Conservation (phyloP, 2,888 invertebrate genomes). For the Coleophora deauratella region DNA sequence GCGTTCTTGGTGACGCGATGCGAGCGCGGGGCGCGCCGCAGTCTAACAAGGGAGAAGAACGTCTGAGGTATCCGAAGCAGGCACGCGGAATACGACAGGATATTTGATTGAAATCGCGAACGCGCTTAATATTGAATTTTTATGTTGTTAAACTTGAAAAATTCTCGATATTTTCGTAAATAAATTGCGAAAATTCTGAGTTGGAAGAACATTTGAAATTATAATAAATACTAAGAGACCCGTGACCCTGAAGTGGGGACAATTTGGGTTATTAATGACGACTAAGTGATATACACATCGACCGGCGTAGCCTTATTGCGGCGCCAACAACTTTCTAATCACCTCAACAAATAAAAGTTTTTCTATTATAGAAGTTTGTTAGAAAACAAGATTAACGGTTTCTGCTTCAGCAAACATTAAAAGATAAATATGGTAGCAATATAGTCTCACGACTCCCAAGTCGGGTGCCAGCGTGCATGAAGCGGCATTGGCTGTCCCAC, state of each 20-base stretch:
- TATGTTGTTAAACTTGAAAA: not conserved
- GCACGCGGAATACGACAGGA: constrained; percentile 47
- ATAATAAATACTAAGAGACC: no score
- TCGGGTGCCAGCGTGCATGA: no score
- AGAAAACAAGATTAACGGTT: constrained; percentile 37
- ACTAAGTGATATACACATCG: no score
- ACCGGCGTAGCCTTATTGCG: no score
- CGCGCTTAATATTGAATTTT: constrained; percentile 39
- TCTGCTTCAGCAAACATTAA: constrained; percentile 45
- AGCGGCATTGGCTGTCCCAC: constrained; percentile 20
- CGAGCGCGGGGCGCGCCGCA: constrained; percentile 10
- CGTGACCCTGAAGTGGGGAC: no score
- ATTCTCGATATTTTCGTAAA: no score
- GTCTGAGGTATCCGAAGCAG: constrained; percentile 50
- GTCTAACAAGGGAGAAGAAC: constrained; percentile 59
- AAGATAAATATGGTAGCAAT: constrained; percentile 54
- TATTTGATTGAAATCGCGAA: constrained; percentile 58
- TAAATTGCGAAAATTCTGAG: no score
- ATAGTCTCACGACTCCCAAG: constrained; percentile 14
- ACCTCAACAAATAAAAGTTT: constrained; percentile 20
- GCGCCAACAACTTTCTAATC: no score
- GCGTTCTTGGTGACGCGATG: no score
- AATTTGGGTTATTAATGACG: no score
- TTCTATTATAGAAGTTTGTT: constrained; percentile 35
- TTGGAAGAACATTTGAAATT: no score